Base-by-base conservation (phyloP, 2,113 vertebrate genomes). In the Petrocephalus zakoni region DNA sequence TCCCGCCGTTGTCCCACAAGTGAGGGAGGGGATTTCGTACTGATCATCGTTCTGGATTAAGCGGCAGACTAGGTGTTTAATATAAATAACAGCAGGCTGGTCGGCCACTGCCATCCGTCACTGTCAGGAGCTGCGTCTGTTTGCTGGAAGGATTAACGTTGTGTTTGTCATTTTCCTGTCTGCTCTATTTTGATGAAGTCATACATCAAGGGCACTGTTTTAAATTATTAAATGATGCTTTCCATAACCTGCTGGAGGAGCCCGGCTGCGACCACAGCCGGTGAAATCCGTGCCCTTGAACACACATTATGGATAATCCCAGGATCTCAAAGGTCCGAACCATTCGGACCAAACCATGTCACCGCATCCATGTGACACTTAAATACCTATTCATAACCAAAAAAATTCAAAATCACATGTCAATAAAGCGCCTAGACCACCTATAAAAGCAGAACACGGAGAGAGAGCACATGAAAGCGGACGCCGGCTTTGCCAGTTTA, bases 151-250 rank as follows among this genome's bases (percentile, higher is more conserved):
- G 51, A 52, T 85, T 49, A 49, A 46, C 81, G 51, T 78, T 19
- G 47, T 34, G n/a, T 34, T 85, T 85, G 47, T 55, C 83, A 25
- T 52, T 85, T 85, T 55, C n/a, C 83, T 85, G 83, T 53, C 51
- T 51, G n/a, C 51, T 53, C 19, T 52, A 53, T 85, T 85, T 85
- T 85, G 83, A 53, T 52, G n/a, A 85, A 85, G 83, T 49, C 42
- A 85, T 53, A 83, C 81, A 83, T 47, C 81, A 83, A 46, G 46
- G 81, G 37, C 46, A 83, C 21, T n/a, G 46, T 83, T 83, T 49
- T 22, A 83, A 47, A 83, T 83, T 22, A 83, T 49, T 83, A 83
- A 83, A 83, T 83, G 37, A 83, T 47, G 46, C 81, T 49, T 83
- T 83, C 46, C 46, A 49, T 83, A 47, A 83, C 81, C 81, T 83